Base-by-base conservation (phyloP, 1,140 invertebrate genomes). In the Coenobita brevimanus region DNA sequence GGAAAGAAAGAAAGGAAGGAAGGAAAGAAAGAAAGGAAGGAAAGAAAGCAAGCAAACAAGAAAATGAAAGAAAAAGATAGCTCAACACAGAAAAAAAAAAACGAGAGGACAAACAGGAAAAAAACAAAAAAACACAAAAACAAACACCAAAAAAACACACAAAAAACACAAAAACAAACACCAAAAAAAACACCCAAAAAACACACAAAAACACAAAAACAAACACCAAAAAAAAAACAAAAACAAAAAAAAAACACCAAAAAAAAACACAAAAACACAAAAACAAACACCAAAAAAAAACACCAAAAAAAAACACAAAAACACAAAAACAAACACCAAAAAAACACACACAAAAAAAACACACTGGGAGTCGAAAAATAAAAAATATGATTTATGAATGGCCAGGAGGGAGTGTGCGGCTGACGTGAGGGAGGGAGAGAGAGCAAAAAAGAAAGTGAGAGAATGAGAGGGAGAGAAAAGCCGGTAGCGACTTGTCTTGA, bases 361-460 rank as follows among this genome's bases (percentile, higher is more conserved):
- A 78, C 57, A 79, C 80, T 57, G 71, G 27, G 41, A 54, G 62
- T 80, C 78, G 30, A 46, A 30, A 64, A 81, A 78, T 81, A 87
- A 87, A n/a, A 87, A 87, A 87, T 87, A 87, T 87, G 84, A 81
- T 87, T 87, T 87, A 87, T 87, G 76, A 87, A 81, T 81, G 60
- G 85, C 85, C 85, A 17, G 62, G 24, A 81, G 82, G 85, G 85
- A 41, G 30, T 10, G 76, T 87, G 85, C 67, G 69, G 76, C 38
- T 87, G 85, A 80, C 60, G 71, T 82, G 81, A 67, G 82, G 71
- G n/a, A 36, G 69, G 50, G 69, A n/a, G 67, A 38, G 46, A n/a
- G 62, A 24, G 43, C 27, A 24, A n/a, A 50, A n/a, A 43, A 38
- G 46, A n/a, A 38, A 24, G 43, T 30, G 46, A n/a, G 75, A 33